Conservation (phyloP, 2,797 vertebrate species). For the Epinephelus malabaricus region DNA sequence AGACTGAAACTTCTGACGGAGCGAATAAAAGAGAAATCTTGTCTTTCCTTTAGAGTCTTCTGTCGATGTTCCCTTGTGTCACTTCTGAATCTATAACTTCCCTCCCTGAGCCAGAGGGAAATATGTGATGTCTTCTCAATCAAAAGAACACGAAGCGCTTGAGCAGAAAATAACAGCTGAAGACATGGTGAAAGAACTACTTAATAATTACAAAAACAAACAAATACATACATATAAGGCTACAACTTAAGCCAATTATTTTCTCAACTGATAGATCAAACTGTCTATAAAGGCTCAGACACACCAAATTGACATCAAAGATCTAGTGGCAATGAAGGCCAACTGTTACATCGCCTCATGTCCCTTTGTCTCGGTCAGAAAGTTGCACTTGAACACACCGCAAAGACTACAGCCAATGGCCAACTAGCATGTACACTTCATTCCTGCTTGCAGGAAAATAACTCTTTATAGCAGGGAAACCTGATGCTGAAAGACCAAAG, state of each 20-base stretch:
- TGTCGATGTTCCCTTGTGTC: background rate
- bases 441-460: too few species aligned
- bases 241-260: too few species aligned
- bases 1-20: background rate
- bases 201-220: background rate
- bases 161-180: background rate
- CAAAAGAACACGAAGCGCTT: conserved; percentile 3
- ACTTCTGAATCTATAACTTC: background rate
- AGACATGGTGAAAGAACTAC: background rate
- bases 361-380: too few species aligned
- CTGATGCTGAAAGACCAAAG: too few species aligned
- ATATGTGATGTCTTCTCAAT: conserved; percentile 6
- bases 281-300: background rate
- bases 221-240: background rate
- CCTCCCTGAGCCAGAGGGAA: background rate
- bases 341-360: too few species aligned
- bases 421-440: too few species aligned
- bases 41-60: background rate
- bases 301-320: too few species aligned
- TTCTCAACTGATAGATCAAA: too few species aligned
- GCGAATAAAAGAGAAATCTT: conserved; percentile 11
- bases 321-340: too few species aligned
- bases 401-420: too few species aligned
- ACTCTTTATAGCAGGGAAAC: too few species aligned
- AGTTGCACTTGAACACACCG: too few species aligned